These are phyloP conservation scores for Dendroctonus ponderosae DNA, from an alignment of 1,140 invertebrate genomes.

Conservation along the genomic window DNA sequence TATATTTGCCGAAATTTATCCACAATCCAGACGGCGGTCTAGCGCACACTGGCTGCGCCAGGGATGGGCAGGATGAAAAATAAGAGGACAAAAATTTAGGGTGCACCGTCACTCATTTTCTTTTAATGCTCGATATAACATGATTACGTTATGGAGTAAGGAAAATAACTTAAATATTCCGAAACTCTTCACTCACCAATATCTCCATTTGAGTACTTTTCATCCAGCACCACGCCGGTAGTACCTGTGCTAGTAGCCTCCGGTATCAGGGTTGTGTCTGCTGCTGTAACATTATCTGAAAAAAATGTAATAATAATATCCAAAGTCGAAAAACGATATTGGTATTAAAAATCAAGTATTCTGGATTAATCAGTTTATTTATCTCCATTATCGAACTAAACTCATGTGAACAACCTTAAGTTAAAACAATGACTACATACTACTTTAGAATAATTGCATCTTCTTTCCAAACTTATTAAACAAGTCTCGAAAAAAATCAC, in stretches of 20 bases:
- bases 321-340: no score
- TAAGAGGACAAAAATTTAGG: not conserved
- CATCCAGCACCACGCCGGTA: constrained; percentile 42
- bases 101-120: no score
- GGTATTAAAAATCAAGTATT: no score
- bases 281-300: no score
- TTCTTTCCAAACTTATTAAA: constrained; percentile 28
- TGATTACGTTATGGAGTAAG: no score
- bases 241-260: constrained; percentile 45
- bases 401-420: no score
- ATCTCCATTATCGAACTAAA: no score
- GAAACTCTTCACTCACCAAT: constrained; percentile 38
- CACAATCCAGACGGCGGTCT: constrained; percentile 11
- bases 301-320: no score
- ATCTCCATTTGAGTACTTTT: constrained; percentile 41
- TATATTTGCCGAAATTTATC: constrained; percentile 13
- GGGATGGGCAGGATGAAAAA: constrained; percentile 14
- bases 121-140: no score
- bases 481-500: constrained; percentile 10
- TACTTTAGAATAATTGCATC: constrained; percentile 15
- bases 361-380: no score
- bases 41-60: not conserved
- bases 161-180: constrained; percentile 2
- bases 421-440: no score
- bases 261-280: constrained; percentile 31